These are phyloP conservation scores for Athrips mouffetella DNA, from an alignment of 2,888 invertebrate genomes.

Conservation along the genomic window DNA sequence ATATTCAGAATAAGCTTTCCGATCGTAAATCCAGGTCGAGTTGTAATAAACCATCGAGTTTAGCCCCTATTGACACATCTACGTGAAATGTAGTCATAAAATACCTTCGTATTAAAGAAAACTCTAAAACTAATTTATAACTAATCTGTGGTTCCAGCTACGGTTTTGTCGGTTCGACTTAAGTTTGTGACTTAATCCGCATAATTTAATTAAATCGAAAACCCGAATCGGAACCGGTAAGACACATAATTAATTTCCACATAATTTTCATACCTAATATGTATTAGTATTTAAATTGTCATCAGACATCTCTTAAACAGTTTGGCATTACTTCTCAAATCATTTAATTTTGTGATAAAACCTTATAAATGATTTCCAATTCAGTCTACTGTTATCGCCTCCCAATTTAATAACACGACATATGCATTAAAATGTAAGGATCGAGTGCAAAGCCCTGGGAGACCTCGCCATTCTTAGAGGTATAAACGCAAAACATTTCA, in stretches of 20 bases:
- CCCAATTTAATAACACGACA: constrained; percentile 3
- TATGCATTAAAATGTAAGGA: constrained; percentile 4
- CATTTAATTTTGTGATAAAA: background rate
- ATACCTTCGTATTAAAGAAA: background rate
- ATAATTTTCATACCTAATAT: constrained; percentile 1
- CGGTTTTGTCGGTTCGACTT: background rate
- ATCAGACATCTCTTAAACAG: no score
- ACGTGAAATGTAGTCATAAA: constrained; percentile 26
- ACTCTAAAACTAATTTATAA: constrained; percentile 11
- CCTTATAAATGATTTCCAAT: background rate
- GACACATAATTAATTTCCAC: background rate
- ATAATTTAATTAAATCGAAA: constrained; percentile 9
- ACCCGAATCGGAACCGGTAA: background rate
- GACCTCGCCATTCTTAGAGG: background rate
- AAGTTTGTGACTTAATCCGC: background rate
- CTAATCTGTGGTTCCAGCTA: background rate
- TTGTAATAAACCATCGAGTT: constrained; percentile 41
- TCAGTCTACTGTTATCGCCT: constrained; percentile 1
- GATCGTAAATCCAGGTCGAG: constrained; percentile 40
- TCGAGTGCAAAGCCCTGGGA: constrained; percentile 11
- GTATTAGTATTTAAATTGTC: background rate
- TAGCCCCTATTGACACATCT: constrained; percentile 36
- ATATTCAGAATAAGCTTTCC: constrained; percentile 37
- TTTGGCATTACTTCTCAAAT: no score
- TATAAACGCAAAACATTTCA: constrained; percentile 2